These are phyloP conservation scores for Ophthalmolycus amberensis DNA, from an alignment of 2,113 vertebrate genomes.

Conservation along the genomic window DNA sequence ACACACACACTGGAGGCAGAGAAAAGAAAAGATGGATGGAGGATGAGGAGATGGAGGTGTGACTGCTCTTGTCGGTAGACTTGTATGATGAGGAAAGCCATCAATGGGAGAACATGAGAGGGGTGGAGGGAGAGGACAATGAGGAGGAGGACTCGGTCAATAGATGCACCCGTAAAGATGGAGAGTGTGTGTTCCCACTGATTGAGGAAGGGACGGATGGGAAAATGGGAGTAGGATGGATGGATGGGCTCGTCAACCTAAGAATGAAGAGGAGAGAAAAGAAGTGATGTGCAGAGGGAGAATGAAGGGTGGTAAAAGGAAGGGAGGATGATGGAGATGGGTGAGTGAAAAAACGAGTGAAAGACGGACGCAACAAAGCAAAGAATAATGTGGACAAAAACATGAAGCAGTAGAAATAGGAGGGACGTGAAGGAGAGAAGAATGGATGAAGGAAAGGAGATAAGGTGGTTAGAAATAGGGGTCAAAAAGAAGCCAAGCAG, in stretches of 20 bases:
- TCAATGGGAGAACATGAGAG: constrained; percentile 19
- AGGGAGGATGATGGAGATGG: not conserved
- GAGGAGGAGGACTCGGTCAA: constrained; percentile 14
- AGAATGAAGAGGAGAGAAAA: constrained; percentile 20
- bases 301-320: constrained; percentile 9
- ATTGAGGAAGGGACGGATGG: constrained; percentile 22
- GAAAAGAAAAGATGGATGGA: constrained; percentile 32
- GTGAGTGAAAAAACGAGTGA: not conserved
- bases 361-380: not conserved
- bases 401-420: not conserved
- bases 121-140: not conserved
- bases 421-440: not conserved
- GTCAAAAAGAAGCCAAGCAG: constrained; percentile 1
- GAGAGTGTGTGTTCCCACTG: not conserved
- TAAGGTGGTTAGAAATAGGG: not conserved
- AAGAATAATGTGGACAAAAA: not conserved
- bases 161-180: constrained; percentile 29
- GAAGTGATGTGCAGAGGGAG: constrained; percentile 1
- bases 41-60: constrained; percentile 36
- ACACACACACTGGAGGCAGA: constrained; percentile 9
- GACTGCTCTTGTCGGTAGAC: constrained; percentile 37
- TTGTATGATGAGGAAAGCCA: constrained; percentile 29
- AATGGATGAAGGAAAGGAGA: not conserved
- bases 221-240: constrained; percentile 25
- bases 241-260: constrained; percentile 30